Evolutionary conservation across 2,113 vertebrate species (phyloP), one percentile per base, ranked within the genome.

Genomic region (Pollimyrus isidori): DNA sequence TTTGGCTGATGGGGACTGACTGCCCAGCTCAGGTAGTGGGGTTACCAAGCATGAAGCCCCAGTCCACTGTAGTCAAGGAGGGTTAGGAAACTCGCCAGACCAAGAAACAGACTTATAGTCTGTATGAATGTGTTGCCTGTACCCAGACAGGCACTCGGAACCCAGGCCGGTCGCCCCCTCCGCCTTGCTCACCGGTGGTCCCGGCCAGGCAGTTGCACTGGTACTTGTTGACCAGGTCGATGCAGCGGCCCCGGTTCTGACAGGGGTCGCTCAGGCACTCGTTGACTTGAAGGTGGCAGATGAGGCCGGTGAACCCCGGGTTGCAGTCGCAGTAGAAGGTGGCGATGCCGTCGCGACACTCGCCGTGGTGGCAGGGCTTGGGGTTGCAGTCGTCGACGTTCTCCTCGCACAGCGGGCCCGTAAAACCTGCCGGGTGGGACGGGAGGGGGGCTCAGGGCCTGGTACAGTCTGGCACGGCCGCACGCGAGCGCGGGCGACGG

Each of bases 211-310:
- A 99, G 94, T 96, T 96, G 90, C 98, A 99, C 85, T 97, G 97
- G 94, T 98, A 99, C 85, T 95, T 95, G 0, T 98, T 98, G 83
- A 99, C 98, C 80, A 96, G 94, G 92, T 99, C 97, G 0, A 98
- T 93, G 93, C 98, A 99, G 92, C 96, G 97, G 5, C 97, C 98
- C 26, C 96, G 94, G 9, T 98, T 97, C 91, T 97, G 95, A 93
- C 98, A 99, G 0, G 98, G 98, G 91, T 95, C 96, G 94, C 98
- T 99, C 91, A 96, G 94, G 90, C 98, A 99, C 89, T 99, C 98
- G 0, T 97, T 94, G 5, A 98, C 95, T 94, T 98, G 98, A 93
- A 96, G 96, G 0, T 96, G 97, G 93, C 98, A 99, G 90, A 99
- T 99, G 92, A 95, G 95, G 1, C 98, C 97, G 86, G 96, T 97